Conservation (phyloP, 2,797 vertebrate species). For the Gymnothorax reevesii region DNA sequence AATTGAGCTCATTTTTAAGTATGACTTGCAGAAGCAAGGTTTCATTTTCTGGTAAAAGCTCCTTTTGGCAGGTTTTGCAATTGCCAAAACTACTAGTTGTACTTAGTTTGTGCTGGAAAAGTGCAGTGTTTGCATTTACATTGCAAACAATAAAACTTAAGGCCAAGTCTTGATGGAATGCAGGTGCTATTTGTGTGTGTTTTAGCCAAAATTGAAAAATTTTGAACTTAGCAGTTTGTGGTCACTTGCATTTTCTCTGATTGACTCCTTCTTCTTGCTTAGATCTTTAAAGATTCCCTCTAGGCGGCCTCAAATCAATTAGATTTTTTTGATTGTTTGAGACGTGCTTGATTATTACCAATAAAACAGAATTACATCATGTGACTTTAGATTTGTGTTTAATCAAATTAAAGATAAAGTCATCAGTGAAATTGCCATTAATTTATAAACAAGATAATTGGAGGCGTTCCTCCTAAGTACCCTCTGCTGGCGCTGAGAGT, state of each 20-base stretch:
- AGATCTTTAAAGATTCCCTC: conserved; percentile 27
- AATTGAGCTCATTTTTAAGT: background rate
- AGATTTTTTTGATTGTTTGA: conserved; percentile 62
- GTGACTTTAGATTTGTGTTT: conserved; percentile 82
- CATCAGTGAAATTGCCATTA: conserved; percentile 92
- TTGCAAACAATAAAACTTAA: background rate
- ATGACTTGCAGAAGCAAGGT: background rate
- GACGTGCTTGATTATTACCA: conserved; percentile 73
- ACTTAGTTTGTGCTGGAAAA: background rate
- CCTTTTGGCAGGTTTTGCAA: background rate
- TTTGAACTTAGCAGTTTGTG: background rate
- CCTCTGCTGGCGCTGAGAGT: conserved; percentile 75
- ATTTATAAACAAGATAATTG: conserved; percentile 98
- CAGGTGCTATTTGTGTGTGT: background rate
- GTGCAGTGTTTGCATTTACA: background rate
- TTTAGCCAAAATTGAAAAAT: conserved; percentile 14
- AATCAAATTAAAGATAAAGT: conserved; percentile 90
- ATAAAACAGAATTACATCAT: conserved; percentile 77
- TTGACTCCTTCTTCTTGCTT: conserved; percentile 30
- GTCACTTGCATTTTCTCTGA: conserved; percentile 28
- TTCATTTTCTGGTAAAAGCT: background rate
- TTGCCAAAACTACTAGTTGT: background rate
- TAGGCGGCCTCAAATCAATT: conserved; percentile 69
- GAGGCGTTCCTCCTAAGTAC: conserved; percentile 81
- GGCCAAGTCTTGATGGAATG: conserved; percentile 20